Evolutionary conservation across 2,888 invertebrate species (phyloP), one percentile per base, ranked within the genome.

Genomic region (Brachypalpus laphriformis): DNA sequence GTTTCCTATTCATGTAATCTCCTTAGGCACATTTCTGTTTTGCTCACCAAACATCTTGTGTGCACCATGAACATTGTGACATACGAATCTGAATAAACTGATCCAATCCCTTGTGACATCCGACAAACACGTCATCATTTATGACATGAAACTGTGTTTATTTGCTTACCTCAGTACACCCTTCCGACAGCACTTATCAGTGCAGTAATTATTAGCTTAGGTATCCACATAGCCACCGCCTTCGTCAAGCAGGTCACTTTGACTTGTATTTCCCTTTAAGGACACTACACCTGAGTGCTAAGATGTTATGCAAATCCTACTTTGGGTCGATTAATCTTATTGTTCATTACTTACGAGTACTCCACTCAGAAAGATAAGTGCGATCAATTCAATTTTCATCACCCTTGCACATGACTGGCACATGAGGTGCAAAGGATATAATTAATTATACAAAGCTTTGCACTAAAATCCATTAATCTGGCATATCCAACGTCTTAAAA

Each of bases 251-350:
- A 16, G 1, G 8, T 18, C 18, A 16, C 3, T 18, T 18, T 47
- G 47, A 20, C 18, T 18, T 14, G n/a, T 6, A 9, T 37, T 16
- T 45, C 18, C 28, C 28, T 22, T 34, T 7, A 34, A 47, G 63
- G 63, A 34, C 34, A 22, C 14, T 1, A 9, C 47, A 63, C 22
- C 47, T 65, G 40, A 51, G 37, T 0, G n/a, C 28, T 28, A 8
- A 16, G n/a, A 5, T 25, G 28, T 18, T 20, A 51, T 72, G 61
- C 49, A 31, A 61, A 72, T 49, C 40, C 28, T 2, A 37, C 1
- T 71, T 57, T 57, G 16, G 57, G 59, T 40, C 20, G 28, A 61
- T 14, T 72, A 28, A 72, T 28, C 72, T n/a, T 16, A 61, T 40
- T 71, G 49, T 40, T 22, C 14, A 37, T 20, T 49, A 37, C 11